phyloP scores from a whole-genome alignment of 1,140 invertebrate genomes.

The Drosophila pachea region DNA sequence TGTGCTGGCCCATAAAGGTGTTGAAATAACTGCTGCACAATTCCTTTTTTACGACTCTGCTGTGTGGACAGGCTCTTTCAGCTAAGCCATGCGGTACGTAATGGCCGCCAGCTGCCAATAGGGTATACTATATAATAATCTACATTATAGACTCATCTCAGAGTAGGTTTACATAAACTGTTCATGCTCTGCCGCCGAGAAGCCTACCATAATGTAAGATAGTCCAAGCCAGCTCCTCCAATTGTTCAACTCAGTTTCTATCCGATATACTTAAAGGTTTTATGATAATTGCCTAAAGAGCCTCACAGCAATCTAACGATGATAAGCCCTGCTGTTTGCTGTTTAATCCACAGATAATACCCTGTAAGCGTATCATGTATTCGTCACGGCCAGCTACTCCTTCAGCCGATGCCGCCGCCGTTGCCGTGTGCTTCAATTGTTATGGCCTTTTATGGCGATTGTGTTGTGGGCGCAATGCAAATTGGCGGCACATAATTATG shows the following conservation, averaged over 20 bases:
- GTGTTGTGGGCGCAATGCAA: constrained; percentile 68
- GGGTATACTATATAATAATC: too few species aligned
- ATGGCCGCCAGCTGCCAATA: neutral
- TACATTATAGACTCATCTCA: too few species aligned
- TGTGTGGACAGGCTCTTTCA: neutral
- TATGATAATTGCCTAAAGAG: too few species aligned
- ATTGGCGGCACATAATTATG: constrained; percentile 74
- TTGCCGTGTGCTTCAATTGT: constrained; percentile 57
- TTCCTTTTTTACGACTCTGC: constrained; percentile 36
- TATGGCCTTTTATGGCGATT: constrained; percentile 66
- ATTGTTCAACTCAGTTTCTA: too few species aligned
- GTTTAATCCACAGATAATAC: neutral
- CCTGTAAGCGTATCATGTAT: constrained; percentile 21
- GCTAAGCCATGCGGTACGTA: neutral
- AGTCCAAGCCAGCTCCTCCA: too few species aligned
- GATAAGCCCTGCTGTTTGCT: neutral
- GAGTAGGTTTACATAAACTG: too few species aligned
- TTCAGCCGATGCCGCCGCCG: constrained; percentile 10
- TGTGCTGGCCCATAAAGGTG: constrained; percentile 59
- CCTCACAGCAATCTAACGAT: neutral
- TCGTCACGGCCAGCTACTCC: neutral
- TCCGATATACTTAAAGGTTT: too few species aligned
- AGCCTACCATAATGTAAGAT: too few species aligned
- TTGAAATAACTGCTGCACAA: constrained; percentile 71
- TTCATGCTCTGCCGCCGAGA: too few species aligned